Conservation (phyloP, 2,113 vertebrate species). For the Tinamus guttatus region DNA sequence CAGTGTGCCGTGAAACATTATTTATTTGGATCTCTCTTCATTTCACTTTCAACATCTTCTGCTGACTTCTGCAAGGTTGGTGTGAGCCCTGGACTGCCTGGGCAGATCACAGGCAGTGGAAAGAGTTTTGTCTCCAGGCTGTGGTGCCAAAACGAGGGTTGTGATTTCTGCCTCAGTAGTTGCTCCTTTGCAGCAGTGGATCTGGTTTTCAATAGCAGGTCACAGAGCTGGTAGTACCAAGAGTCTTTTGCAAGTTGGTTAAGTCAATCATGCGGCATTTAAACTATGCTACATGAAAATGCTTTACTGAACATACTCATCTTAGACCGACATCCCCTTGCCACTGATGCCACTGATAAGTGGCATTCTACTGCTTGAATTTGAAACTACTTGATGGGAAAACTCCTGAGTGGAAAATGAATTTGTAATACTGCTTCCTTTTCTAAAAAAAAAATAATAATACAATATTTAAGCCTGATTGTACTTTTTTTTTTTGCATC, state of each 20-base stretch:
- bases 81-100: not conserved
- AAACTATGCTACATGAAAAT: not conserved
- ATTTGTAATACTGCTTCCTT: not conserved
- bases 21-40: not conserved
- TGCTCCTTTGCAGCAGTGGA: not conserved
- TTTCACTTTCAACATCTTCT: not conserved
- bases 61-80: not conserved
- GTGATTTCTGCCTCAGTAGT: not conserved
- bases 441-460: too few relatives aligned
- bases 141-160: not conserved
- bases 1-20: not conserved
- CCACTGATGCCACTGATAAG: not conserved
- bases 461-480: not conserved
- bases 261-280: not conserved
- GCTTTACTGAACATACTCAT: not conserved
- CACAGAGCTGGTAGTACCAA: not conserved
- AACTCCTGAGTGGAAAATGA: not conserved
- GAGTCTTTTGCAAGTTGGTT: not conserved
- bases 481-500: not conserved
- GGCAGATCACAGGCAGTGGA: not conserved
- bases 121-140: not conserved
- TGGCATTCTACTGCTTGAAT: not conserved
- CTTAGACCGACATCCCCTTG: not conserved
- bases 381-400: not conserved
- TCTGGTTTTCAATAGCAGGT: not conserved